phyloP scores from a whole-genome alignment of 2,888 invertebrate genomes.

The Ctena decussata region DNA sequence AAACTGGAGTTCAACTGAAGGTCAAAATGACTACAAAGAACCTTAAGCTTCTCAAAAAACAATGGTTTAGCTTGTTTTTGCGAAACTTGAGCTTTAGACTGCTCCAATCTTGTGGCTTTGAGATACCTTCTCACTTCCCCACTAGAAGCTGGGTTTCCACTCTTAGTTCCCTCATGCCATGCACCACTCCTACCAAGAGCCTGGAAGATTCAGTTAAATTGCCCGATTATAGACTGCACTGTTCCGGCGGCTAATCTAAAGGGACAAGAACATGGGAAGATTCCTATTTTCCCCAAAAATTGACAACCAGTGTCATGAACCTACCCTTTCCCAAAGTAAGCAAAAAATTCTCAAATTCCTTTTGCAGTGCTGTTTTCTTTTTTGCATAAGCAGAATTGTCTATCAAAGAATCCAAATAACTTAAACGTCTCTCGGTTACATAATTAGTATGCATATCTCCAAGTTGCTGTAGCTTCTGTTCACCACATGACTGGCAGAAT shows the following conservation, averaged over 20 bases:
- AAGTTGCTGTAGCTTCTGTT: not conserved
- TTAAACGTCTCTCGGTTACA: slow-evolving; percentile 2
- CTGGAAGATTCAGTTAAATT: not conserved
- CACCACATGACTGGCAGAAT: not conserved
- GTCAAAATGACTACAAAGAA: not conserved
- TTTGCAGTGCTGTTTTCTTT: not conserved
- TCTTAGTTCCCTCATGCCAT: not conserved
- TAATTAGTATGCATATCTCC: not conserved
- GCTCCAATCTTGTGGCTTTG: not conserved
- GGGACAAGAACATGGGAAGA: not conserved
- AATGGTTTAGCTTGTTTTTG: not conserved
- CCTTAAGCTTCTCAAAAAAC: not conserved
- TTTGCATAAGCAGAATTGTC: not conserved
- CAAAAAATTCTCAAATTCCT: slow-evolving; percentile 4
- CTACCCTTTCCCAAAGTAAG: not conserved
- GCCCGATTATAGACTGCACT: not conserved
- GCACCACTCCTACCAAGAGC: not conserved
- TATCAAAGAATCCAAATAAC: not conserved
- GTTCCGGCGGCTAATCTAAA: not conserved
- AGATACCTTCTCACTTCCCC: not conserved
- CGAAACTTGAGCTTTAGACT: not conserved
- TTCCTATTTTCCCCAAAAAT: not conserved
- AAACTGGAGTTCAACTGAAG: not conserved
- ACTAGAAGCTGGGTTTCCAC: not conserved
- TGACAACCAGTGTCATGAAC: not conserved